Evolutionary conservation across 2,888 invertebrate species (phyloP).

Genomic region (Leistus spinibarbis): DNA sequence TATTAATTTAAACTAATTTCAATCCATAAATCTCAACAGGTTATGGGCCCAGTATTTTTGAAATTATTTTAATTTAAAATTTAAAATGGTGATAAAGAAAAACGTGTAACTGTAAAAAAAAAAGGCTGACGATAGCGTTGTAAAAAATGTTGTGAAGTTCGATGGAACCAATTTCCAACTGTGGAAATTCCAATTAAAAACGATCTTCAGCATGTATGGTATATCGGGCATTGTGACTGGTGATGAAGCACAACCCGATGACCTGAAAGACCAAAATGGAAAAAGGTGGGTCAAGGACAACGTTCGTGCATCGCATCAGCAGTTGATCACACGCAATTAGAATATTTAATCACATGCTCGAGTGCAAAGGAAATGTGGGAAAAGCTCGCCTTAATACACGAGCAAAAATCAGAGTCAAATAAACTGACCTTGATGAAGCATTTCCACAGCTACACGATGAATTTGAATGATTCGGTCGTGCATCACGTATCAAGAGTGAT

Average conservation of each 20-base stretch:
- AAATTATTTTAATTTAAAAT: not conserved
- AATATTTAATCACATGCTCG: slow-evolving; percentile 41
- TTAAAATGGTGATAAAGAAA: not conserved
- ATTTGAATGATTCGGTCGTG: slow-evolving; percentile 40
- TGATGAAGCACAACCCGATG: too few species aligned
- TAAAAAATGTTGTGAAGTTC: slow-evolving; percentile 38
- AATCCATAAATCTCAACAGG: too few species aligned
- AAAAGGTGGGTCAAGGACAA: slow-evolving; percentile 43
- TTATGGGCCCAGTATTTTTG: too few species aligned
- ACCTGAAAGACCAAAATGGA: slow-evolving; percentile 38
- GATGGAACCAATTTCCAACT: slow-evolving; percentile 44
- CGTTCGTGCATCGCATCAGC: slow-evolving; percentile 44
- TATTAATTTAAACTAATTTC: too few species aligned
- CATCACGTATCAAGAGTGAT: slow-evolving; percentile 42
- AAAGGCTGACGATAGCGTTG: not conserved
- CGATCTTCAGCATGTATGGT: slow-evolving; percentile 41
- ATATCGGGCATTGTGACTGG: slow-evolving; percentile 10
- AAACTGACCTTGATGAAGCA: slow-evolving; percentile 41
- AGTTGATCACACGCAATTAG: slow-evolving; percentile 41
- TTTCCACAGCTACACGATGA: slow-evolving; percentile 42
- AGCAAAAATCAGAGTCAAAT: slow-evolving; percentile 44
- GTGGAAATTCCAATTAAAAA: slow-evolving; percentile 44
- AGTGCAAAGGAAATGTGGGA: slow-evolving; percentile 45
- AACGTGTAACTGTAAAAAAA: too few species aligned
- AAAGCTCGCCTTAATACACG: slow-evolving; percentile 41